Base-by-base conservation (phyloP, 2,888 invertebrate species). In the Dione vanillae region DNA sequence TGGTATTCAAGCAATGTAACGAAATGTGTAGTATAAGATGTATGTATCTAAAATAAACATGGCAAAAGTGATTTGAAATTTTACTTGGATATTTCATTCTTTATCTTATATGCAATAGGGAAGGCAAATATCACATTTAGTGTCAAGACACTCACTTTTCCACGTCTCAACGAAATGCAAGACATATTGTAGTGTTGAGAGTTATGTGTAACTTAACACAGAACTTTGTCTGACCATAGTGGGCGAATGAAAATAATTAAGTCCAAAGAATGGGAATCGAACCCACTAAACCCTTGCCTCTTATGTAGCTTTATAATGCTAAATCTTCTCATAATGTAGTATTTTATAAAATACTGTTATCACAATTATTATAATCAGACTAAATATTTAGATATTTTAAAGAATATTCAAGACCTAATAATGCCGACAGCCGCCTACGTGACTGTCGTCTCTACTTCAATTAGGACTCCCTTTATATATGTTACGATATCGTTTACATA, bases 391-490 rank as follows among this genome's bases (percentile, higher is more conserved):
- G n/a, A n/a, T n/a, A n/a, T n/a, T n/a, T n/a, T n/a, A n/a, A n/a
- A 10, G 20, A 14, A 56, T 45, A 35, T 45, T 27, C 45, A 45
- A 40, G 56, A 16, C 43, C 45, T n/a, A 3, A 8, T 11, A 11
- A 16, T 45, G 11, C 45, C 45, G 27, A 61, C 61, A 45, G 45
- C 7, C 43, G 61, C 61, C 45, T 45, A 61, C 61, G 61, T 43
- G 27, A 10, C 2, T 61, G 27, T 61, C 45, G 45, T 35, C 45
- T 16, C 43, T 61, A 56, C 35, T 27, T 45, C 45, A 45, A 43
- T n/a, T 11, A 61, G 27, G 61, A 61, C 16, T 59, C 6, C 19
- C 19, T 1, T n/a, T 35, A 27, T 6, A 5, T 47, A 5, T 47
- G 3, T 47, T 16, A 16, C 16, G 47, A 16, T n/a, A 47, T 47